Evolutionary conservation across 2,797 vertebrate species (phyloP).

Genomic region (Pangasius larnaudii): DNA sequence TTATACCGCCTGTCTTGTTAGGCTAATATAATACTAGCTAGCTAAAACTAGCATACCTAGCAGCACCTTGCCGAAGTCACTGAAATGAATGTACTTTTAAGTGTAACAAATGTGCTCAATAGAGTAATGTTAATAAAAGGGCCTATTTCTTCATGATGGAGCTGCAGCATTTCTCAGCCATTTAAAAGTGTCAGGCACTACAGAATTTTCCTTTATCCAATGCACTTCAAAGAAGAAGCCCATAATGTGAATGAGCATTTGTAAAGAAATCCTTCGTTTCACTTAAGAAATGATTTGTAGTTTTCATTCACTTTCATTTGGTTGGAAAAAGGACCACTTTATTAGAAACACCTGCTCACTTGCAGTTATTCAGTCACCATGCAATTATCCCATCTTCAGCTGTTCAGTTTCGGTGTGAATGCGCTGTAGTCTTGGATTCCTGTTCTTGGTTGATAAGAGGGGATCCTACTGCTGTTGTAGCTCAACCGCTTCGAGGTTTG

Average conservation of each 20-base stretch:
- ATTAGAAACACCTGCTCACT: neutral
- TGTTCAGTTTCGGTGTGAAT: neutral
- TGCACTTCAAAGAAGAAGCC: neutral
- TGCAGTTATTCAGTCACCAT: neutral
- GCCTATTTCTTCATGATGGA: neutral
- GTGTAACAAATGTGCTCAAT: neutral
- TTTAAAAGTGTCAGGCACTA: neutral
- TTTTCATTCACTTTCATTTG: neutral
- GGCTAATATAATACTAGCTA: neutral
- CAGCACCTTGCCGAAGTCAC: neutral
- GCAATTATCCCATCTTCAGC: neutral
- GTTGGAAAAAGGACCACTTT: neutral
- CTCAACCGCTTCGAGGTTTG: neutral
- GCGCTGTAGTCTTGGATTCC: neutral
- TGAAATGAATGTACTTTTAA: neutral
- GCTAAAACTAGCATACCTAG: neutral
- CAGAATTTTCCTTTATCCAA: neutral
- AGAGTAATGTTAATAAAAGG: neutral
- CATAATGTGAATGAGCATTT: neutral
- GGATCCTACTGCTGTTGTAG: neutral
- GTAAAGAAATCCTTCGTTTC: neutral
- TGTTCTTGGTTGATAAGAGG: neutral
- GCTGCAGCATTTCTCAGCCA: neutral
- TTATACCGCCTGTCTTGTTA: neutral
- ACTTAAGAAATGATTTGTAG: neutral